Percentiles rank a stretch among this genome's conserved stretches.
Evolutionary conservation across 2,113 vertebrate species (phyloP).

Genomic region (Gobio gobio): DNA sequence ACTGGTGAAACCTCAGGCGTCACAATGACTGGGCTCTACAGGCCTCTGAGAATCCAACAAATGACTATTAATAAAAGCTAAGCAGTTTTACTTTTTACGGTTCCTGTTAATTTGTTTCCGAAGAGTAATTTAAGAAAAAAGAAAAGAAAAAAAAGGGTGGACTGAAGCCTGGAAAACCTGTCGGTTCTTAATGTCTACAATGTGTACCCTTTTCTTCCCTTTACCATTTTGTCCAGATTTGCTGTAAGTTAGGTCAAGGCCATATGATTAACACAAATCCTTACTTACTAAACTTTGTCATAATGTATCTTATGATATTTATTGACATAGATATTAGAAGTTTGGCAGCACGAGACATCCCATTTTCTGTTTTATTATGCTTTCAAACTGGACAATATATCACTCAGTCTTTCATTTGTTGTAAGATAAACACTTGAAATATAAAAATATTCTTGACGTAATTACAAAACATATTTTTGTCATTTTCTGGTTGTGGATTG

Average conservation of each 20-base stretch:
- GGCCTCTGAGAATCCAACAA: constrained; percentile 16
- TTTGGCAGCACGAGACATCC: constrained; percentile 50
- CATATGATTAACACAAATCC: constrained; percentile 26
- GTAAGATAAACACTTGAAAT: constrained; percentile 29
- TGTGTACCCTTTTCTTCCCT: not conserved
- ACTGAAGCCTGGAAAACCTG: constrained; percentile 64
- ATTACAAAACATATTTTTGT: constrained; percentile 5
- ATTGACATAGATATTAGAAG: constrained; percentile 37
- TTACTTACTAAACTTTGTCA: constrained; percentile 35
- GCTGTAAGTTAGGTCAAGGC: constrained; percentile 16
- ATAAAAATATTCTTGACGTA: not conserved
- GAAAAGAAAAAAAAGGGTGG: constrained; percentile 53
- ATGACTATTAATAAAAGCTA: constrained; percentile 49
- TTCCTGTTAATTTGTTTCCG: constrained; percentile 37
- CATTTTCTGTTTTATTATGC: constrained; percentile 23
- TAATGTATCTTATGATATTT: constrained; percentile 39
- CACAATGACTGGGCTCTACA: constrained; percentile 67
- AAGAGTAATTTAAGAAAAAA: constrained; percentile 50
- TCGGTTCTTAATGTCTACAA: constrained; percentile 47
- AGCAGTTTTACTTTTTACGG: constrained; percentile 34
- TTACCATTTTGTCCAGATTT: constrained; percentile 46
- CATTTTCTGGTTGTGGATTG: not conserved
- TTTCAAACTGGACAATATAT: constrained; percentile 21
- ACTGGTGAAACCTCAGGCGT: constrained; percentile 90
- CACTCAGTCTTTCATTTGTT: not conserved